Evolutionary conservation across 2,797 vertebrate genomes (phyloP).

Genomic region (Setipinna tenuifilis): DNA sequence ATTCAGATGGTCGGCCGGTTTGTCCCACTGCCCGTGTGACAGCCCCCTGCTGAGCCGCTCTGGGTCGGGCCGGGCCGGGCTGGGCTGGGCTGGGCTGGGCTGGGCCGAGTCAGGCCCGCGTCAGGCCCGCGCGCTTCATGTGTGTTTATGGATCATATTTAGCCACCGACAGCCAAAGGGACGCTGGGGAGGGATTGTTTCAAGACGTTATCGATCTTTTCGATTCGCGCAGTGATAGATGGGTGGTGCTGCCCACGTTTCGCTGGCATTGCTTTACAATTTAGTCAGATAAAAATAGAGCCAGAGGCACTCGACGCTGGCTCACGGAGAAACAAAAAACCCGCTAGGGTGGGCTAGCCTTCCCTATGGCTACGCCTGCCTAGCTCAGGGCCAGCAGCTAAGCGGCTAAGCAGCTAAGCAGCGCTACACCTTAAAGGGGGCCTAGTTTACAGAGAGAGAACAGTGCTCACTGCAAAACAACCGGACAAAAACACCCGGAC

Average conservation of each 20-base stretch:
- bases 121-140: not conserved
- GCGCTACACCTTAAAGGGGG: not conserved
- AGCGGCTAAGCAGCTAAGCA: not conserved
- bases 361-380: not conserved
- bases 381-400: not conserved
- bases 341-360: not conserved
- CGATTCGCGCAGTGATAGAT: not conserved
- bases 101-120: not conserved
- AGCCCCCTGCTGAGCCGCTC: not conserved
- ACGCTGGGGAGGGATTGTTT: constrained; percentile 8
- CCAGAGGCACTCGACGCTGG: not conserved
- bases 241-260: not conserved
- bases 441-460: not conserved
- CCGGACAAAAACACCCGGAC: too few species aligned
- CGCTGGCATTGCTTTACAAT: not conserved
- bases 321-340: not conserved
- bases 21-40: constrained; percentile 27
- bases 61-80: too few species aligned
- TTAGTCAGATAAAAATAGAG: not conserved
- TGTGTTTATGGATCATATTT: constrained; percentile 23
- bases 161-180: constrained; percentile 16
- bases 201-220: not conserved
- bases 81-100: too few species aligned
- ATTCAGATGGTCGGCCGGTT: constrained; percentile 25
- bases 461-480: too few species aligned